Evolutionary conservation across 2,888 invertebrate genomes (phyloP), one percentile per base, ranked within the genome.

Genomic region (Latrodectus hesperus): DNA sequence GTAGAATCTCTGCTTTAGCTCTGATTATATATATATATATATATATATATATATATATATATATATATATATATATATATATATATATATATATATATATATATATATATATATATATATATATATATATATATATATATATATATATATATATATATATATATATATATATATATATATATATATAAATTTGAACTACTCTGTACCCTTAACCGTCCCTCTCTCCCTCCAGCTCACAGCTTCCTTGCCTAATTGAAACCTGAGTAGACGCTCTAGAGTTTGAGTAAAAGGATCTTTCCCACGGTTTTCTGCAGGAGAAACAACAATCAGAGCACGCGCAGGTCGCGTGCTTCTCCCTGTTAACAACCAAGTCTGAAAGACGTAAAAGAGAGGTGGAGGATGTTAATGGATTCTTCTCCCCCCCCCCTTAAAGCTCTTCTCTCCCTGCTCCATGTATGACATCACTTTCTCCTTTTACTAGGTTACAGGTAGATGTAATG

Each of bases 191-290:
- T 38, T 38, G 38, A 38, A 38, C 4, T 38, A 38, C 4, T 38
- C 38, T 38, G 1, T 38, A 4, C 38, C 38, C 38, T 38, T 38
- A 38, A 38, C 6, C 5, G 1, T 38, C 38, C 38, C 60, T 12
- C 6, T 6, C 16, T 6, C 67, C 22, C 9, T 68, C 22, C 67
- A 9, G 12, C n/a, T 60, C n/a, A 12, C 12, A 17, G 17, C 67
- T 68, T 72, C 73, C 73, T 74, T 73, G 65, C 67, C 72, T 64
- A 79, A 75, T 86, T 74, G 85, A 86, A 86, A 86, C 76, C 71
- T 53, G 85, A 86, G 51, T 55, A 14, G n/a, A 17, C 67, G 60
- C 17, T 68, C 22, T 11, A 53, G 72, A 51, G 26, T 77, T 73
- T 73, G 73, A 71, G 65, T 8, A 74, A 73, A 52, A 51, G 78